phyloP scores from a whole-genome alignment of 2,113 vertebrate species.

The Platysternon megacephalum region DNA sequence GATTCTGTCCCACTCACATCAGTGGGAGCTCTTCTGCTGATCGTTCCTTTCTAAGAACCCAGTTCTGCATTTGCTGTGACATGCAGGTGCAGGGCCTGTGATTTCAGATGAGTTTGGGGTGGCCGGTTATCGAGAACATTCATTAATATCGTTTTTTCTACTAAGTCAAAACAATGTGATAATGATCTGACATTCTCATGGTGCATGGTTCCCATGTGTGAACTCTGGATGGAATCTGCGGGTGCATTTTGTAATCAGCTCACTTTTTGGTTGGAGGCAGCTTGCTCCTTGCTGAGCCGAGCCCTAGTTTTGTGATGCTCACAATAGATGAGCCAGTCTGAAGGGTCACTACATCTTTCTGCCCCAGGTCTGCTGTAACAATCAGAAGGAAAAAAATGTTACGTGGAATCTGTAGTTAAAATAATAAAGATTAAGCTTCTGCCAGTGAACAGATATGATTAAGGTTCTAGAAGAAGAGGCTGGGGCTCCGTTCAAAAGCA shows the following conservation, averaged over 20 bases:
- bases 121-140: rapidly evolving
- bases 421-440: not conserved
- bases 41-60: not conserved
- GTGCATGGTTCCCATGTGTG: not conserved
- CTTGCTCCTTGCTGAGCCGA: not conserved
- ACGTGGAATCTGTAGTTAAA: not conserved
- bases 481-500: not conserved
- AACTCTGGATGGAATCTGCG: not conserved
- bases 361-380: not conserved
- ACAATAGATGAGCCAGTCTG: not conserved
- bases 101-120: not conserved
- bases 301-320: not conserved
- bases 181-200: rapidly evolving
- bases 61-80: not conserved
- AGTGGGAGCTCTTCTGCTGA: not conserved
- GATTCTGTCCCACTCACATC: not conserved
- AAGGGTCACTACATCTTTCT: not conserved
- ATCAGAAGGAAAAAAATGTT: not conserved
- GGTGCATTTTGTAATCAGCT: not conserved
- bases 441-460: not conserved
- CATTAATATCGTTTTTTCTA: not conserved
- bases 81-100: not conserved
- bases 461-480: not conserved
- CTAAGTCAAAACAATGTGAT: not conserved
- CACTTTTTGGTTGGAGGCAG: not conserved